phyloP scores from a whole-genome alignment of 2,888 invertebrate species.

The Callyntrura guangdongensis region DNA sequence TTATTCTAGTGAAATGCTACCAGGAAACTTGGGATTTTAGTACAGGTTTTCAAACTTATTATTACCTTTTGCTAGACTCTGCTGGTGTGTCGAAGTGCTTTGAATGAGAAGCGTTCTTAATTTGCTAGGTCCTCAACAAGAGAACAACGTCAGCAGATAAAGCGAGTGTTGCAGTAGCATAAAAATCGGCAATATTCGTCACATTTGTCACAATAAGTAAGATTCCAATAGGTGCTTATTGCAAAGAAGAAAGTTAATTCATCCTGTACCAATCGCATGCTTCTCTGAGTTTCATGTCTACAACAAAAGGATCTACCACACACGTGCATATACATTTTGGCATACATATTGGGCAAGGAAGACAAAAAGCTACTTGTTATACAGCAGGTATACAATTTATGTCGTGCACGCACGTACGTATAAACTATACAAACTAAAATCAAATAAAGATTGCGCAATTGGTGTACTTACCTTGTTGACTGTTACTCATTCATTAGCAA shows the following conservation, averaged over 20 bases:
- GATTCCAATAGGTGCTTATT: neutral
- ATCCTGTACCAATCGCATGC: too few species aligned
- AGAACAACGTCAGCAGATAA: conserved; percentile 3
- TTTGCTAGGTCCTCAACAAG: conserved; percentile 16
- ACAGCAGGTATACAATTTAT: too few species aligned
- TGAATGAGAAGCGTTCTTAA: conserved; percentile 50
- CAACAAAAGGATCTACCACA: too few species aligned
- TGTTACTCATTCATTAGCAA: too few species aligned
- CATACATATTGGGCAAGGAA: too few species aligned
- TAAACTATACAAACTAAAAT: too few species aligned
- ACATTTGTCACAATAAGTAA: neutral
- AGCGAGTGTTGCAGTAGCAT: neutral
- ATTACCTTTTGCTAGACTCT: conserved; percentile 6
- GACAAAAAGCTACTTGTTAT: too few species aligned
- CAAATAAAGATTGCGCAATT: too few species aligned
- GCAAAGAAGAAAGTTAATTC: neutral
- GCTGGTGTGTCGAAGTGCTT: neutral
- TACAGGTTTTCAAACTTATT: conserved; percentile 12
- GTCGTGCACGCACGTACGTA: too few species aligned
- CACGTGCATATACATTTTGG: too few species aligned
- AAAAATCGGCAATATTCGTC: neutral
- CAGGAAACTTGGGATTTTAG: conserved; percentile 13
- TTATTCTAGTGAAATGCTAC: neutral
- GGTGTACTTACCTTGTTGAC: too few species aligned
- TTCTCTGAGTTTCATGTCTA: too few species aligned